A percentile compares a stretch with the other conserved stretches of the same genome.
These are phyloP conservation scores for Drosophila paucipuncta DNA, from an alignment of 2,888 invertebrate genomes.

Conservation along the genomic window DNA sequence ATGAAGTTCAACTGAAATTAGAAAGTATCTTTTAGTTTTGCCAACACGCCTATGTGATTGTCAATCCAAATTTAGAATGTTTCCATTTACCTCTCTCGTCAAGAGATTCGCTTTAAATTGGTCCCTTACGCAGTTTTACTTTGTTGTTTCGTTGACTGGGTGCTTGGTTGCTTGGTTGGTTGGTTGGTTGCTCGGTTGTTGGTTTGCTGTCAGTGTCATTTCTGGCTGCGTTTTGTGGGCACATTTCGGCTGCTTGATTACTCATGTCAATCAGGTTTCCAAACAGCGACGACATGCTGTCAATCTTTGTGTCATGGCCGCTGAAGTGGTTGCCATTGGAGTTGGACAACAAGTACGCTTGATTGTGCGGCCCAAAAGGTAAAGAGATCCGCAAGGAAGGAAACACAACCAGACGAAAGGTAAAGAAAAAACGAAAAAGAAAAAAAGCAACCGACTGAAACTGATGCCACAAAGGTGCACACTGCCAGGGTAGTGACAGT, in stretches of 20 bases:
- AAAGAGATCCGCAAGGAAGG: conserved; percentile 39
- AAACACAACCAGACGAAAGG: conserved; percentile 24
- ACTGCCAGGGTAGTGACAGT: conserved; percentile 61
- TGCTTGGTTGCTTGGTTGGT: conserved; percentile 18
- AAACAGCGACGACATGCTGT: conserved; percentile 84
- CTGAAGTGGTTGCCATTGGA: conserved; percentile 53
- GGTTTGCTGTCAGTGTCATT: conserved; percentile 75
- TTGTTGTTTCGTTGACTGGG: conserved; percentile 14
- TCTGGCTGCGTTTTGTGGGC: conserved; percentile 81
- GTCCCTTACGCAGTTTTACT: conserved; percentile 15
- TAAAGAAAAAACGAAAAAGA: conserved; percentile 17
- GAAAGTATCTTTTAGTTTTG: conserved; percentile 18
- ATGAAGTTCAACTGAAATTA: conserved; percentile 2
- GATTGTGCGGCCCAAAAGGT: conserved; percentile 65
- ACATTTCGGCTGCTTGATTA: conserved; percentile 85
- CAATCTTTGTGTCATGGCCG: conserved; percentile 84
- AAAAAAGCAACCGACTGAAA: conserved; percentile 26
- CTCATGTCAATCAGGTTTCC: conserved; percentile 85
- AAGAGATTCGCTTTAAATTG: conserved; percentile 19
- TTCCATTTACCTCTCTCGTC: conserved; percentile 4
- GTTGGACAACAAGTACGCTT: conserved; percentile 71
- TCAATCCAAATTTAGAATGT: neutral
- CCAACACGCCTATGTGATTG: neutral
- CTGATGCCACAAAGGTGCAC: conserved; percentile 78
- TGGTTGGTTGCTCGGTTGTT: conserved; percentile 6